A percentile compares a stretch with the other conserved stretches of the same genome.
These are phyloP conservation scores for Gobionotothen gibberifrons DNA, from an alignment of 2,797 vertebrate species.

Conservation along the genomic window DNA sequence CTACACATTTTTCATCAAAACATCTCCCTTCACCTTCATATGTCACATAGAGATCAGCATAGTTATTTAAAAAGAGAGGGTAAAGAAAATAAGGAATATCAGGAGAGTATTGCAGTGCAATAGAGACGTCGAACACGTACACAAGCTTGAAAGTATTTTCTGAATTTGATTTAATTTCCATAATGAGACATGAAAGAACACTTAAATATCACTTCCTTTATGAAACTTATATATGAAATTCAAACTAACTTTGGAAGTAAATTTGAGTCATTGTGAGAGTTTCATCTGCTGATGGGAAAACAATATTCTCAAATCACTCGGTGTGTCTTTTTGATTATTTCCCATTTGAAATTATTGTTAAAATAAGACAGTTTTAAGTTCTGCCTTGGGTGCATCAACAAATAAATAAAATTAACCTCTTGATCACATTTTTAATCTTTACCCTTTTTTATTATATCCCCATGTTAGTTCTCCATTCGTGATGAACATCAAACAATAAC, in stretches of 20 bases:
- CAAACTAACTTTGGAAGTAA: background rate
- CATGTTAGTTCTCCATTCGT: background rate
- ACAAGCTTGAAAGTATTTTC: background rate
- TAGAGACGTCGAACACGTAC: constrained; percentile 3
- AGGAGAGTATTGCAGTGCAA: background rate
- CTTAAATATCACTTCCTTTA: constrained; percentile 22
- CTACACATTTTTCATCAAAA: background rate
- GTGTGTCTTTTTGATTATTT: too few relatives aligned
- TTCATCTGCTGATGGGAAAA: background rate
- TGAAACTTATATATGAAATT: constrained; percentile 26
- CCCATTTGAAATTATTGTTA: background rate
- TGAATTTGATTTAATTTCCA: background rate
- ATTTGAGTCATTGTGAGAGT: constrained; percentile 4
- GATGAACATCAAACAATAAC: background rate
- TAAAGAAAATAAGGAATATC: constrained; percentile 1
- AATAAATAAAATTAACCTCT: too few relatives aligned
- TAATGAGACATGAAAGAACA: background rate
- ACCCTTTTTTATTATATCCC: background rate
- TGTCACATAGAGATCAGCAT: background rate
- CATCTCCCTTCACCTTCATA: background rate
- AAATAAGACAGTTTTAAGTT: background rate
- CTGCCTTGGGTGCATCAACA: background rate
- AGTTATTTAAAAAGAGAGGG: constrained; percentile 6
- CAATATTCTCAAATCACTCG: background rate
- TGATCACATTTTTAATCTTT: background rate